Conservation (phyloP, 2,888 invertebrate genomes). For the Phytoseiulus persimilis region DNA sequence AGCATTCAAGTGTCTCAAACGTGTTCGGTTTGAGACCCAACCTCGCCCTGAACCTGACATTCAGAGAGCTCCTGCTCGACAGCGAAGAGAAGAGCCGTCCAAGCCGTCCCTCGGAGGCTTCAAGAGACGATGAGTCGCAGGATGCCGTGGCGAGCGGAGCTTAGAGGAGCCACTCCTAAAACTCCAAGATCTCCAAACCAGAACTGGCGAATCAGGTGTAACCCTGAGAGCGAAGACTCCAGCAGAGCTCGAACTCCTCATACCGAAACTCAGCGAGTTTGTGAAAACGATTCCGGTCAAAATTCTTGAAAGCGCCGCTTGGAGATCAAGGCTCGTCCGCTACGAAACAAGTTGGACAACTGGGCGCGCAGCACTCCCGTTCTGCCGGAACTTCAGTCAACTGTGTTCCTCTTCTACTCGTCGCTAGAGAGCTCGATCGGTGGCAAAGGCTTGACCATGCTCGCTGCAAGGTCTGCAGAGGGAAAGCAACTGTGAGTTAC, state of each 20-base stretch:
- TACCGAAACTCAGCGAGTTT: not conserved
- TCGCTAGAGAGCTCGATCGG: slow-evolving; percentile 16
- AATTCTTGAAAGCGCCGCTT: slow-evolving; percentile 25
- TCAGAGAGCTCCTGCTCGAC: slow-evolving; percentile 25
- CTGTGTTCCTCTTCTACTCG: slow-evolving; percentile 34
- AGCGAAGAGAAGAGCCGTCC: slow-evolving; percentile 26
- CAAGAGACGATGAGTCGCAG: slow-evolving; percentile 6
- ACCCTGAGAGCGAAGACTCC: not conserved
- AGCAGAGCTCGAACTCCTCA: not conserved
- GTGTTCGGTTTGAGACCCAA: slow-evolving; percentile 22
- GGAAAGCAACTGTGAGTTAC: slow-evolving; percentile 13
- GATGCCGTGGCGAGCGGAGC: not conserved
- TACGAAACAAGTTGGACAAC: slow-evolving; percentile 11
- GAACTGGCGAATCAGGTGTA: not conserved
- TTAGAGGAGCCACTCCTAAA: slow-evolving; percentile 7
- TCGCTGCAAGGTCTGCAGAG: slow-evolving; percentile 28
- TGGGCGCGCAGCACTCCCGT: slow-evolving; percentile 8
- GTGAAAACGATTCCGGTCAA: not conserved
- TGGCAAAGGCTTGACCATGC: slow-evolving; percentile 25
- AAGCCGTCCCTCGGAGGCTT: slow-evolving; percentile 28
- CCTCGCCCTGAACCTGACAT: slow-evolving; percentile 9
- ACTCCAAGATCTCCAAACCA: slow-evolving; percentile 15
- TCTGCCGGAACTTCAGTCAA: slow-evolving; percentile 13
- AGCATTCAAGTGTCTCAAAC: slow-evolving; percentile 17
- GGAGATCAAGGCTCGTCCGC: not conserved